Conservation (phyloP, 2,797 vertebrate species). For the Xiphorhynchus erythropygius region DNA sequence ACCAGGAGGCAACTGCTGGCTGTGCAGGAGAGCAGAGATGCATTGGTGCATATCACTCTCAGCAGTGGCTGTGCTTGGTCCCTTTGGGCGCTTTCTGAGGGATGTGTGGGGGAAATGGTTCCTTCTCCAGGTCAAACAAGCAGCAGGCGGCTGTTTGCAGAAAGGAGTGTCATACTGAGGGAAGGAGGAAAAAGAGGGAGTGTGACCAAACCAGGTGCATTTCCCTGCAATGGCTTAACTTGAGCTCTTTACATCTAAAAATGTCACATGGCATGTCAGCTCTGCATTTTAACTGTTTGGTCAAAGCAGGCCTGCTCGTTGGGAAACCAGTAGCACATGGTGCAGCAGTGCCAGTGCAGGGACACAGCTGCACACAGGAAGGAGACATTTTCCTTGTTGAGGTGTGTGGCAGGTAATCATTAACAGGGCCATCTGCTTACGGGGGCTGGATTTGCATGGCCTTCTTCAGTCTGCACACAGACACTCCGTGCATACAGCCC, state of each 20-base stretch:
- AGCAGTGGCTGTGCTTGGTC: not conserved
- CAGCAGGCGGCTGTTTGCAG: not conserved
- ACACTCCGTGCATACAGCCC: too few species aligned
- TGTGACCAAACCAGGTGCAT: not conserved
- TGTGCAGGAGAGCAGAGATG: not conserved
- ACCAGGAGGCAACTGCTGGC: not conserved
- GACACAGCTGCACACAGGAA: accelerated
- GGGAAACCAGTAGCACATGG: not conserved
- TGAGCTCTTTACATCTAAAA: not conserved
- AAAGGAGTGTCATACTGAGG: not conserved
- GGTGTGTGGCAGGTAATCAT: not conserved
- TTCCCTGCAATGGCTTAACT: not conserved
- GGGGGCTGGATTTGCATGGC: not conserved
- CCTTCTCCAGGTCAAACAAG: not conserved
- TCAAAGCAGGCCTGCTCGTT: not conserved
- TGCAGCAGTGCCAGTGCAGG: not conserved
- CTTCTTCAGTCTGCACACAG: not conserved
- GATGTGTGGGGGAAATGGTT: not conserved
- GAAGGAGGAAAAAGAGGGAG: not conserved
- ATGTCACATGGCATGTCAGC: not conserved
- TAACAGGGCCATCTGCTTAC: not conserved
- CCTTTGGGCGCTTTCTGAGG: not conserved
- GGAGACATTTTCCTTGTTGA: not conserved
- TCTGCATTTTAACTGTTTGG: not conserved
- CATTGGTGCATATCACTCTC: not conserved